phyloP scores from a whole-genome alignment of 2,888 invertebrate species.

The Drosophila mulleri region DNA sequence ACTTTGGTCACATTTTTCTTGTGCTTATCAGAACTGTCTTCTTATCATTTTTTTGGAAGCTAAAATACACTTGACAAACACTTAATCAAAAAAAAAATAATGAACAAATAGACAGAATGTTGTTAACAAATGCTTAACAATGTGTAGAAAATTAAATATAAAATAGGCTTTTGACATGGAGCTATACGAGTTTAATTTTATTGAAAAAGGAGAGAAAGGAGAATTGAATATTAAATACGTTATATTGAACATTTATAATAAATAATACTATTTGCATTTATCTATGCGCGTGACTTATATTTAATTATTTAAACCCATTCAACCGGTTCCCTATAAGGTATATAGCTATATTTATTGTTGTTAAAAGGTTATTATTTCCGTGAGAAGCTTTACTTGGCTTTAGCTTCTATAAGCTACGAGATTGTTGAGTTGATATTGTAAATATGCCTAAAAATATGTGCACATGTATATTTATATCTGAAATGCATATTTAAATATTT shows the following conservation, averaged over 20 bases:
- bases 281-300: slow-evolving; percentile 1
- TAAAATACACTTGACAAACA: slow-evolving; percentile 16
- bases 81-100: slow-evolving; percentile 34
- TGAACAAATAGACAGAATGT: not conserved
- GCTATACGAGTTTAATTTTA: not conserved
- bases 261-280: not conserved
- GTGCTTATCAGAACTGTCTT: slow-evolving; percentile 1
- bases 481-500: not conserved
- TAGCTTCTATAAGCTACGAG: not conserved
- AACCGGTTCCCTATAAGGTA: slow-evolving; percentile 1
- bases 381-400: not conserved
- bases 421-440: not conserved
- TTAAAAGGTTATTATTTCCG: not conserved
- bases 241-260: not conserved
- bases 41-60: slow-evolving; percentile 36
- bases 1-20: slow-evolving; percentile 25
- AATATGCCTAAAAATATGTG: not conserved
- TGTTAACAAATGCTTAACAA: slow-evolving; percentile 21
- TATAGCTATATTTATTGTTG: not conserved
- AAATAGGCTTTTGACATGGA: not conserved
- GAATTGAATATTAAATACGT: not conserved
- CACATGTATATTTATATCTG: not conserved
- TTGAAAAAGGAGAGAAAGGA: not conserved
- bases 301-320: not conserved
- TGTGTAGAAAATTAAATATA: not conserved